These are phyloP conservation scores for Drosophila tanythrix DNA, from an alignment of 2,888 invertebrate species.

Conservation along the genomic window DNA sequence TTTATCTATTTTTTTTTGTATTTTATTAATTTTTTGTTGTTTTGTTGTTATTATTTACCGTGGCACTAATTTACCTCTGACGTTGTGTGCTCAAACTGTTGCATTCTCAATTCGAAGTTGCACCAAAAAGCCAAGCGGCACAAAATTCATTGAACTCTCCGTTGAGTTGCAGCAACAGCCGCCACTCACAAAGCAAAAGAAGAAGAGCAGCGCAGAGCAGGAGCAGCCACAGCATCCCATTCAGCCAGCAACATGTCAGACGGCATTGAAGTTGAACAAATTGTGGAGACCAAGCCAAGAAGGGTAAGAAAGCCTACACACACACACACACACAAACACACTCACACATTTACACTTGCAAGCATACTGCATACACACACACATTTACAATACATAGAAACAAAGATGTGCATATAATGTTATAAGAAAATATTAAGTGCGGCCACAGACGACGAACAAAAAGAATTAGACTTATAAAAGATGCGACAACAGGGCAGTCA, in stretches of 20 bases:
- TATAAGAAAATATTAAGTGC: slow-evolving; percentile 50
- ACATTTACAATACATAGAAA: slow-evolving; percentile 2
- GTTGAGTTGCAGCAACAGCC: slow-evolving; percentile 48
- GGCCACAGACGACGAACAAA: slow-evolving; percentile 45
- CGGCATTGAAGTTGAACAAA: slow-evolving; percentile 88
- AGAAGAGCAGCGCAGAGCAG: slow-evolving; percentile 31
- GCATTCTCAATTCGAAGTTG: slow-evolving; percentile 15
- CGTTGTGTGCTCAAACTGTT: slow-evolving; percentile 26
- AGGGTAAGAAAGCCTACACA: slow-evolving; percentile 86
- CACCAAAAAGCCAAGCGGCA: slow-evolving; percentile 40
- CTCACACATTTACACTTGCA: slow-evolving; percentile 20
- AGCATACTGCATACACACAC: neutral
- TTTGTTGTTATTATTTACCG: slow-evolving; percentile 38
- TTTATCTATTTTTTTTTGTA: slow-evolving; percentile 20
- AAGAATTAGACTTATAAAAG: slow-evolving; percentile 55
- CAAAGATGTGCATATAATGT: slow-evolving; percentile 10
- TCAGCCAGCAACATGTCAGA: slow-evolving; percentile 84
- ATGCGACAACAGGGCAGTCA: slow-evolving; percentile 51
- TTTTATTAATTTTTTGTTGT: slow-evolving; percentile 42
- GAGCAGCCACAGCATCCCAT: slow-evolving; percentile 45
- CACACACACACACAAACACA: slow-evolving; percentile 16
- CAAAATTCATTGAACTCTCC: slow-evolving; percentile 60
- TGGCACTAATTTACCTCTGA: slow-evolving; percentile 20
- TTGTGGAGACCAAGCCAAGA: slow-evolving; percentile 87
- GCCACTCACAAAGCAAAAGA: slow-evolving; percentile 14